Evolutionary conservation across 2,888 invertebrate genomes (phyloP), one percentile per base, ranked within the genome.

Genomic region (Pseudococcus viburni): DNA sequence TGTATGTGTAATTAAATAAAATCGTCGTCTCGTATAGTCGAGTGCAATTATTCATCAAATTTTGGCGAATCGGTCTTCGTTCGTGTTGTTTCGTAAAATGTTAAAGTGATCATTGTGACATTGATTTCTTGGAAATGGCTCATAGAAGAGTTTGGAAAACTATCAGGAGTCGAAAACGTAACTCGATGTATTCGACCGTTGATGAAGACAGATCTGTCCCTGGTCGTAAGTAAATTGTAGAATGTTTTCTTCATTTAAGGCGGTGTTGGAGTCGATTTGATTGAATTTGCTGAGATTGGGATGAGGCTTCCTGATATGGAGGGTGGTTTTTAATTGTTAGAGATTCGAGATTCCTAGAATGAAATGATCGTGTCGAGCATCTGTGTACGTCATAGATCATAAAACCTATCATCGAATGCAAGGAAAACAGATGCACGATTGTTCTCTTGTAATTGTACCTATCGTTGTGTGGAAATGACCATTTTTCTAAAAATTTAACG

Each of bases 81-180:
- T 51, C 51, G n/a, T 55, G 17, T 51, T 39, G 22, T n/a, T 42
- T 42, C 3, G n/a, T 59, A 59, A 19, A 3, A 80, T 80, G 80
- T 6, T 80, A 39, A 2, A 80, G 80, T 80, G 80, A 33, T 42
- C 42, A 8, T 4, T 19, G 26, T 3, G 26, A 33, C 26, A 33
- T 33, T 33, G 26, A 22, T 9, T 39, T n/a, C n/a, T 33, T 15
- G 5, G 80, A 88, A 87, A 92, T 92, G 92, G 91, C 91, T 85
- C 92, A 91, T 89, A 91, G 91, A 86, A 91, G 91, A 89, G 91
- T 92, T 89, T 92, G 92, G 92, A 91, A 91, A 89, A 91, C 92
- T 17, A 91, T 92, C 89, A 90, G 92, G 88, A 90, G 92, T 64
- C 91, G 92, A 84, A 92, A 91, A 89, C 91, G 91, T 90, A 92